A percentile compares a stretch with the other conserved stretches of the same genome.
Evolutionary conservation across 37 sponge, comb jelly and placozoan species (phyloP).

Genomic region (Ianthella basta): DNA sequence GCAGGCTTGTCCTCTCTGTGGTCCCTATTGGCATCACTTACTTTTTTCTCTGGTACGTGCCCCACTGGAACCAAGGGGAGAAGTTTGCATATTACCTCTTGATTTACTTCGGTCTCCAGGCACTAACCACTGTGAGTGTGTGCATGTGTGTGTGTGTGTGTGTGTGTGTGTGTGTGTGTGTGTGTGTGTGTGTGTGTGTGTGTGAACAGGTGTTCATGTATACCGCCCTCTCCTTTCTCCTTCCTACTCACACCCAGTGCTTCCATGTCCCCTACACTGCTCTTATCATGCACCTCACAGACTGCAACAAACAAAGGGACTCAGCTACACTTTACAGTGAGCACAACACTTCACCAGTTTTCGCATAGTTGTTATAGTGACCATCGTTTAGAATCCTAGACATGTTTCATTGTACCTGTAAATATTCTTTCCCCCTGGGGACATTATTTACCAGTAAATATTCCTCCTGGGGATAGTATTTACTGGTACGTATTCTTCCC

Average conservation of each 20-base stretch:
- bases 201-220: not conserved
- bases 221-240: not conserved
- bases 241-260: conserved; percentile 50
- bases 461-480: too few species aligned
- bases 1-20: conserved; percentile 63
- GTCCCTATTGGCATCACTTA: conserved; percentile 61
- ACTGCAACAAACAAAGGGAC: conserved; percentile 75
- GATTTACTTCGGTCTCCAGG: conserved; percentile 65
- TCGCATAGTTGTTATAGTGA: too few species aligned
- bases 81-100: conserved; percentile 67
- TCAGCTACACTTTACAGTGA: conserved; percentile 79
- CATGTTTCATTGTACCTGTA: too few species aligned
- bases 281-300: conserved; percentile 76
- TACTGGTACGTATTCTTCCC: too few species aligned
- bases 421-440: too few species aligned
- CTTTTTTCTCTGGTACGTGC: conserved; percentile 74
- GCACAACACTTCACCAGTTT: too few species aligned
- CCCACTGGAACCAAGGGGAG: conserved; percentile 12
- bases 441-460: too few species aligned
- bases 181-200: not conserved
- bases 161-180: not conserved
- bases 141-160: not conserved
- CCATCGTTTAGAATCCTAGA: too few species aligned
- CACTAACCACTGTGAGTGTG: conserved; percentile 65
- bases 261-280: conserved; percentile 88